Evolutionary conservation across 2,888 invertebrate genomes (phyloP), one percentile per base, ranked within the genome.

Genomic region (Aporophyla lueneburgensis): DNA sequence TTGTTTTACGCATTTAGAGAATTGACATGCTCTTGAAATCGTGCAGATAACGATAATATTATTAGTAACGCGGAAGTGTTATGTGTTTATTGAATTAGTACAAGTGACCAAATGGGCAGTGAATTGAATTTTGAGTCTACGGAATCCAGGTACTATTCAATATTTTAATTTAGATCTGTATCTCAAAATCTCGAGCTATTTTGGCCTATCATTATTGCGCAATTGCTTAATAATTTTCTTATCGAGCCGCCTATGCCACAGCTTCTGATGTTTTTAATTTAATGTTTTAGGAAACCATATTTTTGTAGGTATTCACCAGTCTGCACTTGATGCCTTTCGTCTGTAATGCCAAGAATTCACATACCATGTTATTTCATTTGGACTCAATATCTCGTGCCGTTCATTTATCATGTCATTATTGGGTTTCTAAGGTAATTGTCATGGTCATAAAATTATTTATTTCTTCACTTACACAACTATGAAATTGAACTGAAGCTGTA

Each of bases 61-160:
- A 46, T 81, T 75, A 49, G 53, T 79, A 75, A 71, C 72, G 81
- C 88, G 81, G 73, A 82, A 87, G 90, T 93, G 91, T 88, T 92
- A 92, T 92, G 92, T 91, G 88, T 87, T 84, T 88, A 96, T 96
- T 81, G 97, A 97, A 78, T 97, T 97, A 58, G 93, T 86, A 87
- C 83, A 76, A 89, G 91, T 91, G 91, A 86, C 89, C 95, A 95
- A 95, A 96, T 96, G 96, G 96, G 93, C 93, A 96, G 93, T 93
- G 95, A 96, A 94, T 88, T 95, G 87, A 93, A 94, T 86, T 84
- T 94, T 81, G 89, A 93, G 76, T 89, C 92, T 72, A 87, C 93
- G 85, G 92, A 93, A 91, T 91, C 95, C 94, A 95, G 95, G 96
- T 96, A 91, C 68, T 40, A 81, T 80, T 74, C 66, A 68, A 77